Percentiles rank a stretch among this genome's conserved stretches.
Conservation (phyloP, 2,113 vertebrate species). For the Tragelaphus strepsiceros region DNA sequence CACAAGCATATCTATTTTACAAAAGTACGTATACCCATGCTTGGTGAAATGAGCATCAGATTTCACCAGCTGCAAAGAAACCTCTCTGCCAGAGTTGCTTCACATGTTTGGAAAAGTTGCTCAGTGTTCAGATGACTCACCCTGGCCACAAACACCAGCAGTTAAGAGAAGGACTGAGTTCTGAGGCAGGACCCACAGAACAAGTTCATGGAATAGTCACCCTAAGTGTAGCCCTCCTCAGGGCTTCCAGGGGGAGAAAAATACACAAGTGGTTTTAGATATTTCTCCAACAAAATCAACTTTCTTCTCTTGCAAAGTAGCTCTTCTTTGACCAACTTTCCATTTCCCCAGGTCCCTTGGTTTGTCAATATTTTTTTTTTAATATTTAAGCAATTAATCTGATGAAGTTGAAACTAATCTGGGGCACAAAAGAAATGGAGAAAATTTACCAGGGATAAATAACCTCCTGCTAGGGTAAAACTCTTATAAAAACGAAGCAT, state of each 20-base stretch:
- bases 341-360: background rate
- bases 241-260: background rate
- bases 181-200: background rate
- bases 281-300: background rate
- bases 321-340: background rate
- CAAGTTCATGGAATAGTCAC: background rate
- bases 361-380: background rate
- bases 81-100: background rate
- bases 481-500: background rate
- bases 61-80: background rate
- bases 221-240: background rate
- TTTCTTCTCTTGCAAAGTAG: background rate
- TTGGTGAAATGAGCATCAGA: background rate
- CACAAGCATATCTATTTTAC: background rate
- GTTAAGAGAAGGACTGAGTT: background rate
- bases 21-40: background rate
- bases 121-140: background rate
- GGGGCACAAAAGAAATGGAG: background rate
- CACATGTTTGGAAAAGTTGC: background rate
- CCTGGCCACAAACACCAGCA: background rate
- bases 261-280: background rate
- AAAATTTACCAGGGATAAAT: background rate
- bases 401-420: background rate
- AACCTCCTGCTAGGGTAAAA: background rate
- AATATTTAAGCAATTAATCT: background rate